Evolutionary conservation across 2,113 vertebrate genomes (phyloP).

Genomic region (Boleophthalmus pectinirostris): DNA sequence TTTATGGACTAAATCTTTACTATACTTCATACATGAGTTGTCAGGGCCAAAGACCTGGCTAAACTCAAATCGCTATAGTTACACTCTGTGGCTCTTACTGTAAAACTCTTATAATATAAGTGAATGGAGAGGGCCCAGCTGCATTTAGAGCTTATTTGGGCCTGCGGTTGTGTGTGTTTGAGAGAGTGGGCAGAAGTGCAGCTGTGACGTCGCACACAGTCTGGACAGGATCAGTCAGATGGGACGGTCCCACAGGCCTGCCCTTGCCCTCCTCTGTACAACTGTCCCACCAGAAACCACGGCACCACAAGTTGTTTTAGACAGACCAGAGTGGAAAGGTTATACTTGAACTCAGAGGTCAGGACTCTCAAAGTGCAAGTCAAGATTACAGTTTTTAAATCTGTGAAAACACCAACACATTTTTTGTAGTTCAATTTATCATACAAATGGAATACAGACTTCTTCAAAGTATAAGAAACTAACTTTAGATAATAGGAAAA

Average conservation of each 20-base stretch:
- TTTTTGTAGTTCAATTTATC: neutral
- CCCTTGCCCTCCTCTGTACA: slow-evolving; percentile 26
- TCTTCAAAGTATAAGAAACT: neutral
- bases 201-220: slow-evolving; percentile 65
- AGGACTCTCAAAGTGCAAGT: slow-evolving; percentile 42
- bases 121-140: slow-evolving; percentile 43
- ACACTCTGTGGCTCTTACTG: slow-evolving; percentile 55
- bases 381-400: slow-evolving; percentile 27
- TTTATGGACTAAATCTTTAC: slow-evolving; percentile 4
- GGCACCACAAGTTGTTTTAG: slow-evolving; percentile 65
- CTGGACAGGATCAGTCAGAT: slow-evolving; percentile 72
- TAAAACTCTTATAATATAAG: slow-evolving; percentile 51
- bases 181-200: slow-evolving; percentile 61
- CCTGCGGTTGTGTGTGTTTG: slow-evolving; percentile 67
- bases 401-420: neutral
- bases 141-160: slow-evolving; percentile 67
- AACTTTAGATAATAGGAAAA: neutral
- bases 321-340: slow-evolving; percentile 52
- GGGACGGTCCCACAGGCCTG: slow-evolving; percentile 48
- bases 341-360: slow-evolving; percentile 54
- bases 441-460: neutral
- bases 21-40: slow-evolving; percentile 38
- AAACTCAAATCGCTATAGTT: slow-evolving; percentile 54
- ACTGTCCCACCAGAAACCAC: slow-evolving; percentile 55
- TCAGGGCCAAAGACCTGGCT: slow-evolving; percentile 55